phyloP scores from a whole-genome alignment of 2,113 vertebrate species.

The Nibea coibor region DNA sequence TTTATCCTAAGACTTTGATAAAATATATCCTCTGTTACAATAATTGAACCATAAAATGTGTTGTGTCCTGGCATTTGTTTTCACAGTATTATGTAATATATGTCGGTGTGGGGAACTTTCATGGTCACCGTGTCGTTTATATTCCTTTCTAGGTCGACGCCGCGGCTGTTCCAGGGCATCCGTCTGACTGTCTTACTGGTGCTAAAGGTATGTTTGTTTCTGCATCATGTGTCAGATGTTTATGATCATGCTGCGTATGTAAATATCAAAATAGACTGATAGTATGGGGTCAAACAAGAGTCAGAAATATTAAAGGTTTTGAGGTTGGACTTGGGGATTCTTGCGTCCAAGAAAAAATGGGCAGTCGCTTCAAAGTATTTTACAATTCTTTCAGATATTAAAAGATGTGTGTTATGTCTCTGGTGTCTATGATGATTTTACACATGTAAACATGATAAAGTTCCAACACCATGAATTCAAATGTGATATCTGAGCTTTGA shows the following conservation, averaged over 20 bases:
- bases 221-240: neutral
- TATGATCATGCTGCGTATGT: neutral
- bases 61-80: conserved; percentile 43
- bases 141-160: conserved; percentile 69
- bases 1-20: conserved; percentile 76
- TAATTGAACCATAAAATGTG: conserved; percentile 63
- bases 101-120: conserved; percentile 14
- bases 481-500: neutral
- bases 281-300: neutral
- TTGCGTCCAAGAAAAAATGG: neutral
- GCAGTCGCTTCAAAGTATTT: neutral
- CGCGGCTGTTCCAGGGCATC: conserved; percentile 12
- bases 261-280: neutral
- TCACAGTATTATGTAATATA: conserved; percentile 9
- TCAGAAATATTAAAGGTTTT: neutral
- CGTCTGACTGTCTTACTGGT: conserved; percentile 18
- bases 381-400: neutral
- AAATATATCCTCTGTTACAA: conserved; percentile 66
- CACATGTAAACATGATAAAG: neutral
- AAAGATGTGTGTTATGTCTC: neutral
- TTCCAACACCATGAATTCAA: neutral
- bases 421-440: neutral
- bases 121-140: conserved; percentile 52
- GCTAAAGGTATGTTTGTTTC: conserved; percentile 59
- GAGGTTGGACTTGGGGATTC: neutral